Percentiles rank a stretch among this genome's conserved stretches.
phyloP scores from a whole-genome alignment of 2,888 invertebrate species.

The Drosophila falleni region DNA sequence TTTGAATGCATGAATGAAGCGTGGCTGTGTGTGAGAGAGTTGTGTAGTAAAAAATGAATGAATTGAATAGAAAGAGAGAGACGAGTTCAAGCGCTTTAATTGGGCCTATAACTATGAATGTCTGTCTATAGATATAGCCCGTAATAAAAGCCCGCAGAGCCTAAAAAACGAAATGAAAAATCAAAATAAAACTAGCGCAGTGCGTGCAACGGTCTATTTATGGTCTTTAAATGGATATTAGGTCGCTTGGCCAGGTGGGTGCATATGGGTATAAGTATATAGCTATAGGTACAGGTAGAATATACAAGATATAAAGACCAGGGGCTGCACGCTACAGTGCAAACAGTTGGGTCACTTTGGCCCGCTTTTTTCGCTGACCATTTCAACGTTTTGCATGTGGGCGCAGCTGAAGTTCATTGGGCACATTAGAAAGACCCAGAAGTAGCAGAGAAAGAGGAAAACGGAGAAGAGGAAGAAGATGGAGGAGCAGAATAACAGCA shows the following conservation, averaged over 20 bases:
- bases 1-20: constrained; percentile 76
- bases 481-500: background rate
- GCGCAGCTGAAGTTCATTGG: constrained; percentile 49
- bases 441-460: background rate
- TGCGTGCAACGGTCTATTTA: constrained; percentile 47
- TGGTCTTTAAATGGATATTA: constrained; percentile 40
- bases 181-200: constrained; percentile 40
- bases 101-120: constrained; percentile 25
- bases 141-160: constrained; percentile 42
- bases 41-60: constrained; percentile 42
- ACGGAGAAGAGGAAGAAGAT: background rate
- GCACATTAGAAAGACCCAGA: constrained; percentile 11
- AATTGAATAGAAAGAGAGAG: constrained; percentile 43
- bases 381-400: constrained; percentile 29
- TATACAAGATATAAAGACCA: too few relatives aligned
- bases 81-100: constrained; percentile 34
- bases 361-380: constrained; percentile 21
- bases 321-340: constrained; percentile 34
- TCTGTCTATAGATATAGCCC: constrained; percentile 7
- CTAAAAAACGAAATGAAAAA: constrained; percentile 18
- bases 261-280: background rate
- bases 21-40: constrained; percentile 30
- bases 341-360: constrained; percentile 44
- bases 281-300: background rate
- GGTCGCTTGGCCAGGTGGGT: constrained; percentile 27